A percentile compares a stretch with the other conserved stretches of the same genome.
Evolutionary conservation across 1,140 invertebrate genomes (phyloP).

Genomic region (Drosophila tani): DNA sequence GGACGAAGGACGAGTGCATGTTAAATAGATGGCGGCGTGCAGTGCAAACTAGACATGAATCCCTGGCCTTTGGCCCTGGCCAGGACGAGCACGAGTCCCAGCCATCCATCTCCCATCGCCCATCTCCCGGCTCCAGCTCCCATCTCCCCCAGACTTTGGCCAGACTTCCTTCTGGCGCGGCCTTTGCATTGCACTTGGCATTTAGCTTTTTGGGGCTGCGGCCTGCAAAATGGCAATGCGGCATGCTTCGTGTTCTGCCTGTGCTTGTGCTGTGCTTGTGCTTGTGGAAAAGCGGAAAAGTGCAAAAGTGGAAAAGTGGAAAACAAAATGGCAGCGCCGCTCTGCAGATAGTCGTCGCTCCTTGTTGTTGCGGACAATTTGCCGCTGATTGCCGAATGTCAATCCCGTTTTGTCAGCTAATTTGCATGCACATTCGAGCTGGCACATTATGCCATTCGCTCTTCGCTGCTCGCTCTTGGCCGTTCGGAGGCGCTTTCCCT

Average conservation of each 20-base stretch:
- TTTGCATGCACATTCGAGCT: constrained; percentile 63
- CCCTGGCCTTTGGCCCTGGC: constrained; percentile 20
- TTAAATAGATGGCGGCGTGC: constrained; percentile 62
- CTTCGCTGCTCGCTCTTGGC: not conserved
- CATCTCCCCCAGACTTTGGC: constrained; percentile 14
- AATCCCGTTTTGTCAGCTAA: constrained; percentile 68
- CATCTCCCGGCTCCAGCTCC: not conserved
- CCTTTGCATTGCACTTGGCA: constrained; percentile 30
- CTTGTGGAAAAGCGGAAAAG: constrained; percentile 11
- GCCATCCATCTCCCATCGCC: not conserved
- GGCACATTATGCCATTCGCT: constrained; percentile 33
- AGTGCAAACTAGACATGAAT: constrained; percentile 54
- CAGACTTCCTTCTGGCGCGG: not conserved
- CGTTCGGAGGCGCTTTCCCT: constrained; percentile 5
- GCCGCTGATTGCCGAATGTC: constrained; percentile 52
- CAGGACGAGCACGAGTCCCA: constrained; percentile 5
- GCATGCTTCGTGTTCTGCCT: constrained; percentile 26
- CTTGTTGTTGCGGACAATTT: constrained; percentile 42
- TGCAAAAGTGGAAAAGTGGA: constrained; percentile 12
- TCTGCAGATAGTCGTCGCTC: not conserved
- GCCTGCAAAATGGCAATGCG: constrained; percentile 49
- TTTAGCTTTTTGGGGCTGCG: constrained; percentile 46
- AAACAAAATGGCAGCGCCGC: constrained; percentile 19
- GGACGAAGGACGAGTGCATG: constrained; percentile 60
- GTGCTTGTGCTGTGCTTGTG: no score